A percentile compares a stretch with the other conserved stretches of the same genome.
These are phyloP conservation scores for Crotalus viridis DNA, from an alignment of 2,113 vertebrate genomes.

Conservation along the genomic window DNA sequence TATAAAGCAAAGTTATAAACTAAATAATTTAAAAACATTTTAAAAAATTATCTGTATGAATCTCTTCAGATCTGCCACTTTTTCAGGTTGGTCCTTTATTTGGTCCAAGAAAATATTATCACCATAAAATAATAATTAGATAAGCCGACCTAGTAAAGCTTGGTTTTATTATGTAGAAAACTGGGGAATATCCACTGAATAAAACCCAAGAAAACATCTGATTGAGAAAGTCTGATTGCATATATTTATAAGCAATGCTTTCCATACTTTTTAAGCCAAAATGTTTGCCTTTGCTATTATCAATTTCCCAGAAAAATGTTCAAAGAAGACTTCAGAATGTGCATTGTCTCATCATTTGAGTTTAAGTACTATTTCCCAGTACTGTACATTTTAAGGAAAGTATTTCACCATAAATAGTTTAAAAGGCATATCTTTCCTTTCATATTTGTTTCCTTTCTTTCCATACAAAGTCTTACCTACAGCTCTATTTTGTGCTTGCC, in stretches of 20 bases:
- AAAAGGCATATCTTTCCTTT: background rate
- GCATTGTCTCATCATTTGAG: background rate
- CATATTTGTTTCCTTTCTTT: background rate
- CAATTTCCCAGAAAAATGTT: background rate
- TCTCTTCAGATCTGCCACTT: too few relatives aligned
- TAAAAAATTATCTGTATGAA: too few relatives aligned
- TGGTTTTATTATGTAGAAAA: background rate
- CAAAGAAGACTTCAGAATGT: background rate
- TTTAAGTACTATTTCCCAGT: background rate
- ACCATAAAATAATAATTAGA: background rate
- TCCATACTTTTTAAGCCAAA: slow-evolving; percentile 12
- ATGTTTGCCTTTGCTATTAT: background rate
- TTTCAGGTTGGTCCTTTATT: too few relatives aligned
- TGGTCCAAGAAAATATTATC: too few relatives aligned
- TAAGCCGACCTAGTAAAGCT: background rate
- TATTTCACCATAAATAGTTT: background rate
- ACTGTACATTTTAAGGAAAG: slow-evolving; percentile 2
- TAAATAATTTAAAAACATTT: too few relatives aligned
- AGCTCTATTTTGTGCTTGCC: too few relatives aligned
- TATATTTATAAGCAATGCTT: background rate
- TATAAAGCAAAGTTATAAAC: too few relatives aligned
- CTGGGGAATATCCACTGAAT: background rate
- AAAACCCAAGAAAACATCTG: background rate
- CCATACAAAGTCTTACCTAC: background rate
- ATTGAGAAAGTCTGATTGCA: background rate